Evolutionary conservation across 2,113 vertebrate species (phyloP), one percentile per base, ranked within the genome.

Genomic region (Pipa parva): DNA sequence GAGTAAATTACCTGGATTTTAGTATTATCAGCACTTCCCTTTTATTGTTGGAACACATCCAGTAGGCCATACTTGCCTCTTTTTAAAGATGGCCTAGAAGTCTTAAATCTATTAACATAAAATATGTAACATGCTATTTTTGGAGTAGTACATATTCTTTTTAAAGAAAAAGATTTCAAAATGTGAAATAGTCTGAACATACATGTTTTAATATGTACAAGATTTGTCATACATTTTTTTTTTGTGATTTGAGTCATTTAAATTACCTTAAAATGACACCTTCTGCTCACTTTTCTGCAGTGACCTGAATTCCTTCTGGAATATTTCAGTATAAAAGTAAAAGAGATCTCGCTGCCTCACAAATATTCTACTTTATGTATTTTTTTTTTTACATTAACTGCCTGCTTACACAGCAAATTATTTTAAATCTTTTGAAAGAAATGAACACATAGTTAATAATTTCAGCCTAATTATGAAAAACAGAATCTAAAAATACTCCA

Each of bases 1-100:
- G 85, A 83, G 81, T 87, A 87, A 87, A 87, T 88, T 89, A 88
- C 87, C 86, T 83, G 67, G 72, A 85, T 87, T 88, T 88, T 83
- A 81, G 78, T 82, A 80, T 83, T 63, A 75, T 89, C 89, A 90
- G 89, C 88, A 89, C 73, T 89, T 84, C 83, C 79, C 13, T 66
- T 64, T 72, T 54, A 76, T 76, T 77, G 75, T 77, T 90, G 88
- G 84, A 85, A 84, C 72, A 76, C 55, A 17, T 83, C 88, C 88
- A 89, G 77, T 59, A 59, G 83, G 79, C 79, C 83, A 84, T 78
- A 80, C 83, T 88, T 81, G 75, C 77, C 79, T 87, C 77, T 77
- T 84, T 85, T 76, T 80, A 71, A 81, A 79, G 78, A 85, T 60
- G 74, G 75, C 82, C 87, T 78, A 76, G 76, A 89, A 59, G 45